Percentiles rank a stretch among this genome's conserved stretches.
Conservation (phyloP, 2,888 invertebrate genomes). For the Horisme vitalbata region DNA sequence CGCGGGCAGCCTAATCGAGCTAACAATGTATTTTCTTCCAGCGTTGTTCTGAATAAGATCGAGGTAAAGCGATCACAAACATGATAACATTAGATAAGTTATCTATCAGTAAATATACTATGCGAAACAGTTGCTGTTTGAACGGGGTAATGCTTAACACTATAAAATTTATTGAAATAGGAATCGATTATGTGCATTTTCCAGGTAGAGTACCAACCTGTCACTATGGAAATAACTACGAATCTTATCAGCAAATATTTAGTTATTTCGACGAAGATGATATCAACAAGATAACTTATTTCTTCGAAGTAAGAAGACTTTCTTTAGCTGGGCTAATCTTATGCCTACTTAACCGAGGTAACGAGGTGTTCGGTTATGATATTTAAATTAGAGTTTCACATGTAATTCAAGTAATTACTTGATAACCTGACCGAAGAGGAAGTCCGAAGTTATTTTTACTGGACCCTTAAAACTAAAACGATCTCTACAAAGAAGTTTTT, state of each 20-base stretch:
- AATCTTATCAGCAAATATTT: constrained; percentile 11
- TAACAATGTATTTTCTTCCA: constrained; percentile 23
- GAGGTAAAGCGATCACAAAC: constrained; percentile 64
- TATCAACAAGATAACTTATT: too few relatives aligned
- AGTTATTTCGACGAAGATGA: too few relatives aligned
- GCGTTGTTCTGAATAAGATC: constrained; percentile 59
- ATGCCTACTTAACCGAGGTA: too few relatives aligned
- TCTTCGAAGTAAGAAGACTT: too few relatives aligned
- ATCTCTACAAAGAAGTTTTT: too few relatives aligned
- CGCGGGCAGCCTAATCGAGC: constrained; percentile 14
- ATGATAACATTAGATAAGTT: constrained; percentile 60
- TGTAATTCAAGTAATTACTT: too few relatives aligned
- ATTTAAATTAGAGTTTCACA: too few relatives aligned
- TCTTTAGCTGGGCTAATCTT: too few relatives aligned
- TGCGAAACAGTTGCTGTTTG: constrained; percentile 43
- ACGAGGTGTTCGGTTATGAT: too few relatives aligned
- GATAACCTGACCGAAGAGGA: too few relatives aligned
- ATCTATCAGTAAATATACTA: constrained; percentile 51
- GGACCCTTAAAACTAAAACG: too few relatives aligned
- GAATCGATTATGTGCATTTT: constrained; percentile 1
- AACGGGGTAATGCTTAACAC: constrained; percentile 23
- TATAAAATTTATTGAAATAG: constrained; percentile 8
- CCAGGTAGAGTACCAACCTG: constrained; percentile 8
- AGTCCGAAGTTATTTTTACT: too few relatives aligned
- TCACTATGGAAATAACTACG: constrained; percentile 15